Percentiles rank a stretch among this genome's conserved stretches.
phyloP scores from a whole-genome alignment of 1,140 invertebrate genomes.

The Caenorhabditis briggsae region DNA sequence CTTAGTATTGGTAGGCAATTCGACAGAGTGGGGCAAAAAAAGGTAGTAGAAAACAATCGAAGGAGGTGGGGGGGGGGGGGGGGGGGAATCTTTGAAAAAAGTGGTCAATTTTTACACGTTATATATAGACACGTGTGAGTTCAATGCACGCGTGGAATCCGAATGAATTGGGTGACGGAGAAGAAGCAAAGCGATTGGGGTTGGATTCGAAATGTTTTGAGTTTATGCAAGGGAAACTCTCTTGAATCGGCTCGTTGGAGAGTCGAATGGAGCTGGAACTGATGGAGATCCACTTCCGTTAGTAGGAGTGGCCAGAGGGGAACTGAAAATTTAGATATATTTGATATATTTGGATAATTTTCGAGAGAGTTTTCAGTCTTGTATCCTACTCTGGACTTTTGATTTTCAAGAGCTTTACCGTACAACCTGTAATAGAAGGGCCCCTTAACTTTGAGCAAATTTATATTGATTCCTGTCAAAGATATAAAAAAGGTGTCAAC shows the following conservation, averaged over 20 bases:
- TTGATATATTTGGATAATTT: no score
- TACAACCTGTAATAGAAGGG: no score
- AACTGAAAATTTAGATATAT: neutral
- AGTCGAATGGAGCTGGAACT: slow-evolving; percentile 45
- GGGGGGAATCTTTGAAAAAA: neutral
- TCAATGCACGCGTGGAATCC: neutral
- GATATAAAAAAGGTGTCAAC: no score
- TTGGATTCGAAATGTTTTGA: neutral
- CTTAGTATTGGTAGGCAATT: neutral
- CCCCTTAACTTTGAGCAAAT: no score
- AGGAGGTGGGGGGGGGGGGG: neutral
- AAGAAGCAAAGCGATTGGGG: neutral
- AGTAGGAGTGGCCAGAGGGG: slow-evolving; percentile 3
- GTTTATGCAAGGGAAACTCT: slow-evolving; percentile 34
- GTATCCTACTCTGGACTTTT: no score
- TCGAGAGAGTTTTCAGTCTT: no score
- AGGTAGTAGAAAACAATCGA: neutral
- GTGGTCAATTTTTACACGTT: slow-evolving; percentile 28
- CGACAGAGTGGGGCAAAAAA: neutral
- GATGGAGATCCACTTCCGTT: slow-evolving; percentile 42
- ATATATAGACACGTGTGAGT: slow-evolving; percentile 41
- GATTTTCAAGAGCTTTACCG: no score
- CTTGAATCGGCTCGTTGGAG: slow-evolving; percentile 41
- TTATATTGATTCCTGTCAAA: no score
- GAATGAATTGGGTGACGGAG: neutral